Evolutionary conservation across 2,113 vertebrate species (phyloP), one percentile per base, ranked within the genome.

Genomic region (Siniperca knerii): DNA sequence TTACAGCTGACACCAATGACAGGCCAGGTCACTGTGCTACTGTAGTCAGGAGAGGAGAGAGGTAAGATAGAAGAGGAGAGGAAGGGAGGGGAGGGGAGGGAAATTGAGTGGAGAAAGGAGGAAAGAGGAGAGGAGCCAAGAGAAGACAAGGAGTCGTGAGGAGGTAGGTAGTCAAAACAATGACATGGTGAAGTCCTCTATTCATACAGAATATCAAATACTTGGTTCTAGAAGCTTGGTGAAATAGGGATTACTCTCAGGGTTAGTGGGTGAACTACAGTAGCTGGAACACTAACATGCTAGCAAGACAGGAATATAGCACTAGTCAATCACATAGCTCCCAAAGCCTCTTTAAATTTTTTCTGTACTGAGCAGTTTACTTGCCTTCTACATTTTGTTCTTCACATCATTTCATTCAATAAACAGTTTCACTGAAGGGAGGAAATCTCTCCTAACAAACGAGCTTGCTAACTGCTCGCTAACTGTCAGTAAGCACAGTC

Each of bases 11-110:
- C 87, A 82, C 81, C 40, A 10, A 72, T 79, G 91, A 88, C 91
- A 91, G 87, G 89, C 85, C 90, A 35, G 89, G 93, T 90, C 92
- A 92, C 74, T 2, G 70, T 61, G 67, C 64, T 20, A 64, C 85
- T 84, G 82, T 48, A 82, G 82, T 37, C 29, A 10, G 77, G 73
- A 79, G 75, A 25, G 64, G 75, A 25, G 64, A 55, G 62, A 37
- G 4, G 40, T 13, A 75, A 54, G 71, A 58, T 35, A 20, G 57
- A 16, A 37, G 52, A 3, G 18, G 75, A 46, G 4, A 29, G n/a
- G 10, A 69, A 21, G 9, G n/a, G 64, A 18, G 10, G 16, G 42
- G 20, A 57, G 58, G 58, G 44, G 15, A 8, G 52, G 4, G 37
- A 60, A 35, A 5, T 55, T 21, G 18, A 68, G 29, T 8, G 61